Conservation (phyloP, 2,797 vertebrate genomes). For the Urocyon cinereoargenteus region DNA sequence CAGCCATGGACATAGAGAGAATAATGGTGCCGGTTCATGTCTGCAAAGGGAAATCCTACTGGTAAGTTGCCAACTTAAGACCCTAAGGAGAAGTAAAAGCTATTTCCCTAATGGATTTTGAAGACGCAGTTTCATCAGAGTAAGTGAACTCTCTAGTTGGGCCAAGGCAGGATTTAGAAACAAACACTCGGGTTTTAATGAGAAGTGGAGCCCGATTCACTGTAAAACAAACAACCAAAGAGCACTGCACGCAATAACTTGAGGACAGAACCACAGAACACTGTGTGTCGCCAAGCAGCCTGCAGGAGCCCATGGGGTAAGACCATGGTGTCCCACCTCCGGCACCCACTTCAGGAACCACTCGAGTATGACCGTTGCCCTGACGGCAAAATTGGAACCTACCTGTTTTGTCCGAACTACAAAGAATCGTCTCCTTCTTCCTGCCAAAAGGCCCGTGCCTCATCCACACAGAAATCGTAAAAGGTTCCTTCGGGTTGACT, state of each 20-base stretch:
- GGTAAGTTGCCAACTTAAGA: background rate
- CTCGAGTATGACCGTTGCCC: fast-evolving
- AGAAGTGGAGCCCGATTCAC: background rate
- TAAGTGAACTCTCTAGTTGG: background rate
- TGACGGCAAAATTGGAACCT: background rate
- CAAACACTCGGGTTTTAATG: background rate
- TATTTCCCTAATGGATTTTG: background rate
- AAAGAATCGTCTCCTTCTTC: constrained; percentile 97
- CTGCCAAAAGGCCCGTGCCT: constrained; percentile 94
- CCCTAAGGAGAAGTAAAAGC: background rate
- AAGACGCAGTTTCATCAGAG: background rate
- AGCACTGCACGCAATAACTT: fast-evolving
- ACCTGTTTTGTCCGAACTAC: constrained; percentile 98
- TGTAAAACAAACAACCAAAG: background rate
- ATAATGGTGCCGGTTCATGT: constrained; percentile 98
- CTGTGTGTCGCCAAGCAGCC: fast-evolving
- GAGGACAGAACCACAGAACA: background rate
- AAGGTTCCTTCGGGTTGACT: constrained; percentile 94
- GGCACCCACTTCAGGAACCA: fast-evolving
- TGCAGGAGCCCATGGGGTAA: fast-evolving
- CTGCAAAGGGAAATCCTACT: constrained; percentile 83
- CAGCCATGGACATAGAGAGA: constrained; percentile 97
- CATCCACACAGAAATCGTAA: constrained; percentile 98
- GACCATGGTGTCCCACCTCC: fast-evolving
- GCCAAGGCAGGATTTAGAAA: background rate